Evolutionary conservation across 2,797 vertebrate genomes (phyloP).

Genomic region (Chelon labrosus): DNA sequence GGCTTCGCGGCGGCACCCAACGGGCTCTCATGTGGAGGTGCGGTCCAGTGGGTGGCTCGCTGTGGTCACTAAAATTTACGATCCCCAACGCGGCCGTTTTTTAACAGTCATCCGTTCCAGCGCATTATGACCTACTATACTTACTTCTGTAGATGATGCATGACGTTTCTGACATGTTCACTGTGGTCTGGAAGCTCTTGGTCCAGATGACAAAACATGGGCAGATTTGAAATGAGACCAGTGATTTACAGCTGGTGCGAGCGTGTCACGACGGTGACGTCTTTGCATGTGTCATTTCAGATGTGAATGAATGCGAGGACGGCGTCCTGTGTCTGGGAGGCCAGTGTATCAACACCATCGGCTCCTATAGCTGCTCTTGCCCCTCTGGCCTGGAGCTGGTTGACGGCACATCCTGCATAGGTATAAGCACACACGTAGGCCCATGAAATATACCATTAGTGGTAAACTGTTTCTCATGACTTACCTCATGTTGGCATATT

Average conservation of each 20-base stretch:
- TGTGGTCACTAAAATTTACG: slow-evolving; percentile 4
- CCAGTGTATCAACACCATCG: slow-evolving; percentile 76
- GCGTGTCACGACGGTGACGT: slow-evolving; percentile 59
- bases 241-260: slow-evolving; percentile 53
- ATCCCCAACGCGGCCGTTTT: slow-evolving; percentile 28
- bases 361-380: slow-evolving; percentile 80
- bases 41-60: slow-evolving; percentile 4
- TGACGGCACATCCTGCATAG: slow-evolving; percentile 74
- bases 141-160: slow-evolving; percentile 32
- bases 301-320: slow-evolving; percentile 84
- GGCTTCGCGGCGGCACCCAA: slow-evolving; percentile 72
- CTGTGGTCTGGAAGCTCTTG: slow-evolving; percentile 63
- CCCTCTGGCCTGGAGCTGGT: slow-evolving; percentile 75
- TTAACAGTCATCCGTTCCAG: slow-evolving; percentile 42
- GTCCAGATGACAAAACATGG: slow-evolving; percentile 43
- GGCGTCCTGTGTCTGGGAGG: slow-evolving; percentile 70
- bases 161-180: slow-evolving; percentile 48
- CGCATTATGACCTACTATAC: slow-evolving; percentile 16
- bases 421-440: slow-evolving; percentile 53
- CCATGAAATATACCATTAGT: slow-evolving; percentile 35
- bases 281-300: slow-evolving; percentile 62
- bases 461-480: slow-evolving; percentile 23
- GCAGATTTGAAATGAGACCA: slow-evolving; percentile 32
- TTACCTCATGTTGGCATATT: slow-evolving; percentile 49
- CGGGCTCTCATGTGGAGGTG: slow-evolving; percentile 82